Conservation (phyloP, 2,113 vertebrate genomes). For the Plectropomus leopardus region DNA sequence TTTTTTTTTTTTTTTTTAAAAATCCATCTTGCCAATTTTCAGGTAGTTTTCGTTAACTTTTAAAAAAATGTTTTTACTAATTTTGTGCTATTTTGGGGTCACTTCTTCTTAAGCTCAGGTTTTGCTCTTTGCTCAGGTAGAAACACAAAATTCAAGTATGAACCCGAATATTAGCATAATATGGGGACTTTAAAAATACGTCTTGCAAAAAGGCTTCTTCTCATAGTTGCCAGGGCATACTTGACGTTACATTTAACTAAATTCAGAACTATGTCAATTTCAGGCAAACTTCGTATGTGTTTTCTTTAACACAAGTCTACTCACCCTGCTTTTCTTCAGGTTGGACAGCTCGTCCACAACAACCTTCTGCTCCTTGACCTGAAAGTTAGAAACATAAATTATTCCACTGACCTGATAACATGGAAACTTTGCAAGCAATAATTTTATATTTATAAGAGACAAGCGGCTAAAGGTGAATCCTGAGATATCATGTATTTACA, state of each 20-base stretch:
- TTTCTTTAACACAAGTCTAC: conserved; percentile 10
- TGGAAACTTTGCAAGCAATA: not conserved
- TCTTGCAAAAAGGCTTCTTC: not conserved
- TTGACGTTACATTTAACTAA: not conserved
- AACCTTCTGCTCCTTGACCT: conserved; percentile 95
- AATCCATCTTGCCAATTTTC: too few relatives aligned
- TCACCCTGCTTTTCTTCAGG: conserved; percentile 94
- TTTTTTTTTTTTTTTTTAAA: too few relatives aligned
- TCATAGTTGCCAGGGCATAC: not conserved
- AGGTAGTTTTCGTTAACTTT: too few relatives aligned
- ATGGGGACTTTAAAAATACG: not conserved
- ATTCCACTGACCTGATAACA: not conserved
- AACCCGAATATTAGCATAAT: too few relatives aligned
- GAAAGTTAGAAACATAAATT: conserved; percentile 47
- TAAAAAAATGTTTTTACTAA: too few relatives aligned
- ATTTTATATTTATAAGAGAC: not conserved
- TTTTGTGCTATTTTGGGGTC: too few relatives aligned
- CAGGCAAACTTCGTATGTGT: not conserved
- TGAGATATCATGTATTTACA: too few relatives aligned
- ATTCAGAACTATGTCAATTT: not conserved
- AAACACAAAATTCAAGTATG: too few relatives aligned
- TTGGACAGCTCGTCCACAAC: conserved; percentile 94
- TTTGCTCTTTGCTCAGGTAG: too few relatives aligned
- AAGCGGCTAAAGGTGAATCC: not conserved
- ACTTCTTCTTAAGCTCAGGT: too few relatives aligned